Evolutionary conservation across 2,797 vertebrate species (phyloP), one percentile per base, ranked within the genome.

Genomic region (Peromyscus melanophrys): DNA sequence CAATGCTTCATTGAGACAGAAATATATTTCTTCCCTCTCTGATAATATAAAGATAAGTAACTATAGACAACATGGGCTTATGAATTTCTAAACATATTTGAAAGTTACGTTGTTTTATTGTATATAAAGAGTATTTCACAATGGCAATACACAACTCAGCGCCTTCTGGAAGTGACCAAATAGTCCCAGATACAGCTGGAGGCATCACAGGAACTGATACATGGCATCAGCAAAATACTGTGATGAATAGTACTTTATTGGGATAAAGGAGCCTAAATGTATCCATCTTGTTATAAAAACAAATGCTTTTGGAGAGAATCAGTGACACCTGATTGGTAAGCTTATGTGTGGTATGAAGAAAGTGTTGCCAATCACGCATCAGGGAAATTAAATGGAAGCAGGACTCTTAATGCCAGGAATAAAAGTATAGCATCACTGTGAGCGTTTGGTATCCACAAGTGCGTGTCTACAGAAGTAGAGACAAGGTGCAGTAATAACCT

Each of bases 261-360:
- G 69, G 85, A 34, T 55, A 78, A 76, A 90, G 61, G 49, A 78
- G 49, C 37, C 19, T 82, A 77, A 94, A 82, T 76, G n/a, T 73
- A 77, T 92, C 77, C 37, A 67, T 92, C 67, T 77, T 67, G 13
- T 78, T 85, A 91, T 82, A 25, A 88, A 96, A 94, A 84, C 77
- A 92, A 73, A 81, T 85, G 43, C 40, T 89, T 90, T 97, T 16
- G n/a, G 83, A 94, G 83, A 91, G 95, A 96, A 96, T 92, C 59
- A 84, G 17, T 85, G 55, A 37, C 89, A 59, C 29, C 46, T 91
- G 96, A 96, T 65, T 84, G 46, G 52, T 52, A 93, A 84, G 83
- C 46, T 71, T 34, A 80, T 71, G 65, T 76, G 10, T 52, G 76
- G 25, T 88, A 12, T 87, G 37, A 78, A 95, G 88, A 90, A 59